Evolutionary conservation across 2,888 invertebrate species (phyloP).

Genomic region (Meiosimyza decipiens): DNA sequence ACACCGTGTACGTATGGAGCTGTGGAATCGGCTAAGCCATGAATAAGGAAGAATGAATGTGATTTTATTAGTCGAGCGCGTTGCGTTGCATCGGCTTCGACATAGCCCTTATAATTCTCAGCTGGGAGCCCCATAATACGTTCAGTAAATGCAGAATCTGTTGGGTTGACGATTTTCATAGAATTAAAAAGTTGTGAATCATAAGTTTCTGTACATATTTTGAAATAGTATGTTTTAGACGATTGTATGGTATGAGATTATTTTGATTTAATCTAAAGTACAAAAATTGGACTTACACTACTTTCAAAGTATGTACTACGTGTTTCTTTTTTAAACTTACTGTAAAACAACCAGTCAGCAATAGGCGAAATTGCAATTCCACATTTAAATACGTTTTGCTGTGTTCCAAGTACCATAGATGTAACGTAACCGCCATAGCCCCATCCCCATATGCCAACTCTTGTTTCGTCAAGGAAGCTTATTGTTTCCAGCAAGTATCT

Average conservation of each 20-base stretch:
- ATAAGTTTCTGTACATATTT: not conserved
- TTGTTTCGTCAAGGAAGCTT: conserved; percentile 85
- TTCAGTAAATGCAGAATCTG: conserved; percentile 97
- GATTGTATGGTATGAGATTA: no score
- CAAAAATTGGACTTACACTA: not conserved
- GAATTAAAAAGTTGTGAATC: not conserved
- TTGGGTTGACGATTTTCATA: conserved; percentile 8
- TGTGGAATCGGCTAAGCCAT: conserved; percentile 92
- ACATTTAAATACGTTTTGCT: conserved; percentile 90
- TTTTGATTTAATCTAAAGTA: not conserved
- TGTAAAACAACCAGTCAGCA: conserved; percentile 95
- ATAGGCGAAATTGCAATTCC: conserved; percentile 95
- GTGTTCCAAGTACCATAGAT: conserved; percentile 88
- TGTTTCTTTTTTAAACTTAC: conserved; percentile 70
- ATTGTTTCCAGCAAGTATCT: conserved; percentile 84
- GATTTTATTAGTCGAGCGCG: conserved; percentile 89
- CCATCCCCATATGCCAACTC: conserved; percentile 96
- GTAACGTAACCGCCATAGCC: conserved; percentile 95
- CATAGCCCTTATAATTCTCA: conserved; percentile 90
- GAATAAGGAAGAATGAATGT: conserved; percentile 88
- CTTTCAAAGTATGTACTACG: not conserved
- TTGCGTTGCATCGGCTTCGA: conserved; percentile 90
- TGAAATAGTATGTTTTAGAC: not conserved
- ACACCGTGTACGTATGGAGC: conserved; percentile 95
- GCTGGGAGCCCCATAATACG: conserved; percentile 88